A percentile compares a stretch with the other conserved stretches of the same genome.
Evolutionary conservation across 2,888 invertebrate species (phyloP).

Genomic region (Chrysodeixis includens): DNA sequence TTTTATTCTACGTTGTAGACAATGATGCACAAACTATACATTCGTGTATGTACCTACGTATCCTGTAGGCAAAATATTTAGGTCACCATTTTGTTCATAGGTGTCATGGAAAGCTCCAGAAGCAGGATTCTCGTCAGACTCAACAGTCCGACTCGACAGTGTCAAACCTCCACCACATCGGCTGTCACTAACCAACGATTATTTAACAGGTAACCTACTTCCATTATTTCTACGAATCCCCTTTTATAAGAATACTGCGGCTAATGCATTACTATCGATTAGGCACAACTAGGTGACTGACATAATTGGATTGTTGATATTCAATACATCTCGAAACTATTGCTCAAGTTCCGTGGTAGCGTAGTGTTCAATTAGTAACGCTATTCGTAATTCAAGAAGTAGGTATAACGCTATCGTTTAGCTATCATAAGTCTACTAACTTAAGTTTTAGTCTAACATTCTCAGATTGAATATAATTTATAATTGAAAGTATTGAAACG

Average conservation of each 20-base stretch:
- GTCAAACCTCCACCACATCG: slow-evolving; percentile 81
- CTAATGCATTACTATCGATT: slow-evolving; percentile 28
- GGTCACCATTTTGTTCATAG: slow-evolving; percentile 53
- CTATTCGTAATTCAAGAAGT: background rate
- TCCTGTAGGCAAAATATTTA: background rate
- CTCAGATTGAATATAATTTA: too few species aligned
- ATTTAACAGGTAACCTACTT: slow-evolving; percentile 80
- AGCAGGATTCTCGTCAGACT: slow-evolving; percentile 81
- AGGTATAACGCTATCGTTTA: background rate
- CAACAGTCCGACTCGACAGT: slow-evolving; percentile 77
- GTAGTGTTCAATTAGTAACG: slow-evolving; percentile 8
- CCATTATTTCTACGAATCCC: slow-evolving; percentile 12
- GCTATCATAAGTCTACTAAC: too few species aligned
- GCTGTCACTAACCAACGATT: slow-evolving; percentile 87
- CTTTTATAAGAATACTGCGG: slow-evolving; percentile 7
- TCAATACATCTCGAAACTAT: slow-evolving; percentile 27
- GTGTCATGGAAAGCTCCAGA: slow-evolving; percentile 87
- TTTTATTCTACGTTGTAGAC: too few species aligned
- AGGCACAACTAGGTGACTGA: slow-evolving; percentile 39
- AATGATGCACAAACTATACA: too few species aligned
- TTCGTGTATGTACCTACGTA: background rate
- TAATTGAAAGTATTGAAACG: too few species aligned
- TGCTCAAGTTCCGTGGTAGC: slow-evolving; percentile 14
- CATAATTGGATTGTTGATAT: slow-evolving; percentile 37
- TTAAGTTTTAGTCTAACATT: too few species aligned